These are phyloP conservation scores for Tupaia tana DNA, from an alignment of 2,113 vertebrate genomes.

Conservation along the genomic window DNA sequence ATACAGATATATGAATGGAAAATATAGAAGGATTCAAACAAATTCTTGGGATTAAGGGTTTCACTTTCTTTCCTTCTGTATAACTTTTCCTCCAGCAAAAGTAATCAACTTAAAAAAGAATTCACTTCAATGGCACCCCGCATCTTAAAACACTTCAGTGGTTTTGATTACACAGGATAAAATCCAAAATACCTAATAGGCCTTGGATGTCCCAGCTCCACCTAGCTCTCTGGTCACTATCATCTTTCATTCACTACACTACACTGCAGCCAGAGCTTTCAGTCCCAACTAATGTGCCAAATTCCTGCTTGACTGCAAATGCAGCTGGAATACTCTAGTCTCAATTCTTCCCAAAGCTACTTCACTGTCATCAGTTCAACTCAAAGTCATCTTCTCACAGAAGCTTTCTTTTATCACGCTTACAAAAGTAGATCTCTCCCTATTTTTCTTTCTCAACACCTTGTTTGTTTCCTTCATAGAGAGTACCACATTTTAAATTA, in stretches of 20 bases:
- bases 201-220: not conserved
- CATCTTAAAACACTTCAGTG: not conserved
- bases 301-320: not conserved
- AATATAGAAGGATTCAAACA: not conserved
- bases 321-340: not conserved
- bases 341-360: not conserved
- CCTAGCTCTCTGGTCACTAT: not conserved
- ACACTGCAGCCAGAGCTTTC: not conserved
- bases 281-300: not conserved
- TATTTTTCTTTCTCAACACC: not conserved
- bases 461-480: not conserved
- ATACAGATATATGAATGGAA: not conserved
- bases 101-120: conserved; percentile 7
- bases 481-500: not conserved
- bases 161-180: not conserved
- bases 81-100: not conserved
- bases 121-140: not conserved
- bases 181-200: not conserved
- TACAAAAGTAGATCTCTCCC: not conserved
- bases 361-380: not conserved
- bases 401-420: not conserved
- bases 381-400: not conserved
- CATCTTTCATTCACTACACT: not conserved
- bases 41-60: conserved; percentile 14
- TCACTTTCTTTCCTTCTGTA: not conserved